Evolutionary conservation across 2,113 vertebrate genomes (phyloP).

Genomic region (Poeciliopsis turrubarensis): DNA sequence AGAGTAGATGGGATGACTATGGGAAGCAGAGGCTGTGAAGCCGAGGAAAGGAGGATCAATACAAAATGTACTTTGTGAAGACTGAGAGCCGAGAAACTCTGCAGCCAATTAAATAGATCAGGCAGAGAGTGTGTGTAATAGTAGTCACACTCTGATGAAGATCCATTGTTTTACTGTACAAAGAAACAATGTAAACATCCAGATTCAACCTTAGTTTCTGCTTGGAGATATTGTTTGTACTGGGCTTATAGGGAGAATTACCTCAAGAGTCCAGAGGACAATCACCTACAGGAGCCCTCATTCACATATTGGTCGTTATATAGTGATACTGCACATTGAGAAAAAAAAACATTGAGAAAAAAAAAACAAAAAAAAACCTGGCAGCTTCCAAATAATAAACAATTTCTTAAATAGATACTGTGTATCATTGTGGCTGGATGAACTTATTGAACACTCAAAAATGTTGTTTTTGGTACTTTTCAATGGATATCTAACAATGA

Average conservation of each 20-base stretch:
- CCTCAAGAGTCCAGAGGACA: slow-evolving; percentile 26
- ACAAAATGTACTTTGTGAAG: slow-evolving; percentile 74
- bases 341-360: background rate
- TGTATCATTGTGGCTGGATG: background rate
- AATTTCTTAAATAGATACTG: background rate
- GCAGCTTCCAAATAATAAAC: too few relatives aligned
- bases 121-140: slow-evolving; percentile 22
- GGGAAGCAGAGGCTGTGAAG: slow-evolving; percentile 69
- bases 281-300: slow-evolving; percentile 13
- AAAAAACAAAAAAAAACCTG: background rate
- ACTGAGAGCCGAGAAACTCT: slow-evolving; percentile 65
- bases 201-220: slow-evolving; percentile 15
- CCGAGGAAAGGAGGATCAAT: slow-evolving; percentile 68
- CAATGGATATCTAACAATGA: too few relatives aligned
- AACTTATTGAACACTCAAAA: background rate
- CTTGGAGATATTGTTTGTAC: slow-evolving; percentile 10
- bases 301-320: background rate
- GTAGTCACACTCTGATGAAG: slow-evolving; percentile 41
- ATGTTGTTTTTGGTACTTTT: too few relatives aligned
- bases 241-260: slow-evolving; percentile 11
- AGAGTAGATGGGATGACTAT: slow-evolving; percentile 67
- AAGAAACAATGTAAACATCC: slow-evolving; percentile 20
- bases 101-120: slow-evolving; percentile 72
- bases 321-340: background rate
- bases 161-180: slow-evolving; percentile 50